Evolutionary conservation across 1,140 invertebrate genomes (phyloP), one percentile per base, ranked within the genome.

Genomic region (Harpegnathos saltator): DNA sequence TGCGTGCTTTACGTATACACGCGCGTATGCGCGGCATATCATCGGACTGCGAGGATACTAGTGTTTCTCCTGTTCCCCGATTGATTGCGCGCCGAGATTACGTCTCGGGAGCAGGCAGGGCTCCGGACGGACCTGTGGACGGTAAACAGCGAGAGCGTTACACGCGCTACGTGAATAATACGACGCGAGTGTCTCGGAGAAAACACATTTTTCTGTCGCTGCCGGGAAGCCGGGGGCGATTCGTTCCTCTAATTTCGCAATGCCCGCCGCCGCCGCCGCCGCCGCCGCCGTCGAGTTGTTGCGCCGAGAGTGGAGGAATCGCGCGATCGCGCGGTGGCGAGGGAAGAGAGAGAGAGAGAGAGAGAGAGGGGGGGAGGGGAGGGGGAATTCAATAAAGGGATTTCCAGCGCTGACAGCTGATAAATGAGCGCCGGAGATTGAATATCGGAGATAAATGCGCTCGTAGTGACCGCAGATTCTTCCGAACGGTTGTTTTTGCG

Each of bases 311-410:
- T 44, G 22, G 59, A 24, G 75, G 33, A 52, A 48, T 63, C 38
- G 62, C 62, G 1, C 54, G 19, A 54, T 26, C 50, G 62, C n/a
- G n/a, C 48, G 17, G 14, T n/a, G 52, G 63, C 75, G 75, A 29
- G 58, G 69, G 69, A 50, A 26, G 3, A 1, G 29, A 5, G 29
- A 3, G 11, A 9, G 38, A 9, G 38, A 69, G 69, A 78, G 63
- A 26, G 3, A 1, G 29, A 5, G 29, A 3, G 11, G 38, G 38
- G 9, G 38, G 9, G 38, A 44, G 7, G n/a, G 11, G 61, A 58
- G 29, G 33, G 58, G 75, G 71, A 71, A 80, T 80, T 80, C 75
- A 80, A 80, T 80, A 80, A 80, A 80, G 75, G 65, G 24, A 80
- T 80, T 48, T 68, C 75, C 38, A 80, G 54, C 65, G 75, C 75